Base-by-base conservation (phyloP, 2,797 vertebrate species). In the Fundulus diaphanus region DNA sequence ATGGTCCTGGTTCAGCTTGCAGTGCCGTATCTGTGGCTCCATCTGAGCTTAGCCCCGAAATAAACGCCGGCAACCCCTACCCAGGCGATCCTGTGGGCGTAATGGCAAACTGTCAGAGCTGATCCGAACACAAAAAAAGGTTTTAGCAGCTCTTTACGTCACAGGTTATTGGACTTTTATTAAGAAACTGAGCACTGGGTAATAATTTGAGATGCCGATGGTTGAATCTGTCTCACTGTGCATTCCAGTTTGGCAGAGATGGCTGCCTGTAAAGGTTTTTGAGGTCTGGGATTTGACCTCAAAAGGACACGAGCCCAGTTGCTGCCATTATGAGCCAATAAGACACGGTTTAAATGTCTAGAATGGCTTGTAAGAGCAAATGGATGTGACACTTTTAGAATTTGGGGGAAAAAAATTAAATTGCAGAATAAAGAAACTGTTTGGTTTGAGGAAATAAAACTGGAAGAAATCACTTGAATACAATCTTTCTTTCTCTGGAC, bases 211-310 rank as follows among this genome's bases (percentile, higher is more conserved):
- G 61, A 66, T 75, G 69, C 72, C 68, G 72, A 81, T 73, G 42
- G 52, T 40, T 57, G 56, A 70, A 76, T 77, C 78, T 70, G 69
- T 73, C 78, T 78, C 63, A 84, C 78, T 70, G 51, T 90, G 87
- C 88, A 91, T 93, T 94, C 89, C 92, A 74, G 79, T 27, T 85
- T 79, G 85, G 89, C 83, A 81, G 74, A 85, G 80, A 85, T 77
- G 68, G 79, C 88, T 89, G 80, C 79, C 85, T 91, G 84, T 90
- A 89, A 93, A 91, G 76, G 79, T 82, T 83, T 83, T 83, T 90
- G 88, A 84, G 91, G 90, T 92, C 92, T 95, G 91, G 91, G 89
- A 72, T 90, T 89, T 93, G 92, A 94, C 90, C 91, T 81, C 61
- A 85, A 82, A 85, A 86, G 82, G 87, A 90, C 88, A 88, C 81